A percentile compares a stretch with the other conserved stretches of the same genome.
These are phyloP conservation scores for Meleagris gallopavo DNA, from an alignment of 2,113 vertebrate genomes.

Conservation along the genomic window DNA sequence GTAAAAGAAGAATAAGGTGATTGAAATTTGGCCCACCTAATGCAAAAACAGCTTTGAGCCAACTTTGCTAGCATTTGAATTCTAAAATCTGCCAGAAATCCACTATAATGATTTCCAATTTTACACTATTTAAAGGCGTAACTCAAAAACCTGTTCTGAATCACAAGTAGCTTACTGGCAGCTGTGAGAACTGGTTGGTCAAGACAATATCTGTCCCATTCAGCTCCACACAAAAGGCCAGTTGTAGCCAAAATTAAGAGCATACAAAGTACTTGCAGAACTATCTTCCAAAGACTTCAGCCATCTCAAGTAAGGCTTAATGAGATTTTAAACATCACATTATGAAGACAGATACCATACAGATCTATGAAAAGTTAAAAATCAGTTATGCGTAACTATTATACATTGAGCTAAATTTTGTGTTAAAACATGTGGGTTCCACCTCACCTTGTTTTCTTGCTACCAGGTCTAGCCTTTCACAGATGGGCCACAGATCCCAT, in stretches of 20 bases:
- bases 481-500: background rate
- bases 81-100: background rate
- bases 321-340: background rate
- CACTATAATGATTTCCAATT: background rate
- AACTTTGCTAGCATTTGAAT: background rate
- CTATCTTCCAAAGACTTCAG: background rate
- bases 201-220: background rate
- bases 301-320: background rate
- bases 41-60: background rate
- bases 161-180: background rate
- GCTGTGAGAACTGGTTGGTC: background rate
- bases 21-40: background rate
- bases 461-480: background rate
- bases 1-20: background rate
- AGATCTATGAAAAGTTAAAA: background rate
- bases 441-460: background rate
- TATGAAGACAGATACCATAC: background rate
- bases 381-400: background rate
- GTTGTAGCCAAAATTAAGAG: background rate
- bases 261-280: background rate
- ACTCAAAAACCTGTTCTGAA: background rate
- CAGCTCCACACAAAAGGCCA: background rate
- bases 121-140: background rate
- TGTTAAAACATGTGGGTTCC: accelerated
- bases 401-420: background rate